Percentiles rank a stretch among this genome's conserved stretches.
phyloP scores from a whole-genome alignment of 2,113 vertebrate species.

The Climacteris rufus region DNA sequence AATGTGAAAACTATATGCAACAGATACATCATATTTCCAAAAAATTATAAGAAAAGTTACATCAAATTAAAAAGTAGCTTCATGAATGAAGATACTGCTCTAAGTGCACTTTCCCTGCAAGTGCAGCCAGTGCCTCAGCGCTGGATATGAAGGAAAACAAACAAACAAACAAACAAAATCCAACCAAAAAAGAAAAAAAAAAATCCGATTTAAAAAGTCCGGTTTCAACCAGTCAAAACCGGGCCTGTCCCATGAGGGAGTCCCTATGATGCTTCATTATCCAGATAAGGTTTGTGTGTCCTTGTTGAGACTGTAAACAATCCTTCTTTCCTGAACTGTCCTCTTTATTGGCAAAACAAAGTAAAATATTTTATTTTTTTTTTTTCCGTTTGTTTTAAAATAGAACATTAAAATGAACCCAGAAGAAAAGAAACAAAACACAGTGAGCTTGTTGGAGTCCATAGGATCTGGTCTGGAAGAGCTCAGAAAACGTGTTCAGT shows the following conservation, averaged over 20 bases:
- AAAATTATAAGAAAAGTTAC: slow-evolving; percentile 80
- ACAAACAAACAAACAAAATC: slow-evolving; percentile 23
- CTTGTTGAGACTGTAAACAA: slow-evolving; percentile 91
- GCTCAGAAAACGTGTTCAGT: slow-evolving; percentile 71
- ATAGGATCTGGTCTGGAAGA: slow-evolving; percentile 80
- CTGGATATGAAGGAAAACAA: slow-evolving; percentile 72
- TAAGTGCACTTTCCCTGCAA: slow-evolving; percentile 91
- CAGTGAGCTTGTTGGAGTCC: slow-evolving; percentile 83
- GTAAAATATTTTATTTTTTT: slow-evolving; percentile 73
- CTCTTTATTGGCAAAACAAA: slow-evolving; percentile 80
- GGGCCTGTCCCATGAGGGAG: slow-evolving; percentile 72
- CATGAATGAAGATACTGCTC: slow-evolving; percentile 81
- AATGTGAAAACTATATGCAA: slow-evolving; percentile 81
- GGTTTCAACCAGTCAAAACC: slow-evolving; percentile 87
- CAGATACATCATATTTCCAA: slow-evolving; percentile 72
- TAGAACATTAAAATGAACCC: slow-evolving; percentile 79
- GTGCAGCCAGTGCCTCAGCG: slow-evolving; percentile 83
- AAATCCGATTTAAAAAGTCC: slow-evolving; percentile 78
- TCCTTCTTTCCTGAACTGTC: slow-evolving; percentile 80
- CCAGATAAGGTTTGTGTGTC: slow-evolving; percentile 77
- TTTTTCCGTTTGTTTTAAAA: slow-evolving; percentile 68
- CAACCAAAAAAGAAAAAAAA: slow-evolving; percentile 36
- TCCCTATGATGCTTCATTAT: slow-evolving; percentile 69
- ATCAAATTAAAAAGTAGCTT: slow-evolving; percentile 88
- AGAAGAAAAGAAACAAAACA: slow-evolving; percentile 78